phyloP scores from a whole-genome alignment of 2,797 vertebrate genomes.

The Capromys pilorides region DNA sequence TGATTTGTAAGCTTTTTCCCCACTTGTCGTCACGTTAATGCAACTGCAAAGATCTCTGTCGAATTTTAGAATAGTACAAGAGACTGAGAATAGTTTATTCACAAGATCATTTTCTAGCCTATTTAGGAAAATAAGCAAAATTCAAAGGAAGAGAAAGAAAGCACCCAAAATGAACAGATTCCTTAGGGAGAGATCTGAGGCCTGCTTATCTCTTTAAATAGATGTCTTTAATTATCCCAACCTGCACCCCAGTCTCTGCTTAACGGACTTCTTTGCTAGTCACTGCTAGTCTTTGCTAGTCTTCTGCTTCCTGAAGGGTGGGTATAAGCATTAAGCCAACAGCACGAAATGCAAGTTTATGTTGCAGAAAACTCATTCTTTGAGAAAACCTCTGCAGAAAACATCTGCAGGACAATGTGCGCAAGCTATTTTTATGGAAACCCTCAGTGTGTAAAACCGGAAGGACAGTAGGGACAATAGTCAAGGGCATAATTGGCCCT shows the following conservation, averaged over 20 bases:
- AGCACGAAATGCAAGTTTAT: slow-evolving; percentile 10
- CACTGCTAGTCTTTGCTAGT: neutral
- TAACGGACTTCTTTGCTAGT: neutral
- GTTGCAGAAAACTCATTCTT: neutral
- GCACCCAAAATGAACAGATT: neutral
- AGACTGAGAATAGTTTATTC: neutral
- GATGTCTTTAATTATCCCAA: neutral
- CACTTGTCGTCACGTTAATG: neutral
- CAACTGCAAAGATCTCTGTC: slow-evolving; percentile 20
- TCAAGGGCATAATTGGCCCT: neutral
- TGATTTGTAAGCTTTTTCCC: neutral
- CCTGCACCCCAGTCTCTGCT: slow-evolving; percentile 31
- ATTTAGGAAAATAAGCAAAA: neutral
- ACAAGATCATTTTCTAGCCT: neutral
- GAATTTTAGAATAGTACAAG: neutral
- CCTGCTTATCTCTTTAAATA: slow-evolving; percentile 24
- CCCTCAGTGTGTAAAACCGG: slow-evolving; percentile 13
- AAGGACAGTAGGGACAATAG: neutral
- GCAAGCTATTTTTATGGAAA: neutral
- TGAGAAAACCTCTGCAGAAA: neutral
- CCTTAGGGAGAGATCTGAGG: slow-evolving; percentile 5
- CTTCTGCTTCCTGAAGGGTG: slow-evolving; percentile 18
- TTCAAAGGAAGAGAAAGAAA: neutral
- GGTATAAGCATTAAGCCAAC: slow-evolving; percentile 1
- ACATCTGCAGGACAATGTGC: neutral